Conservation (phyloP, 2,113 vertebrate genomes). For the Ciconia boyciana region DNA sequence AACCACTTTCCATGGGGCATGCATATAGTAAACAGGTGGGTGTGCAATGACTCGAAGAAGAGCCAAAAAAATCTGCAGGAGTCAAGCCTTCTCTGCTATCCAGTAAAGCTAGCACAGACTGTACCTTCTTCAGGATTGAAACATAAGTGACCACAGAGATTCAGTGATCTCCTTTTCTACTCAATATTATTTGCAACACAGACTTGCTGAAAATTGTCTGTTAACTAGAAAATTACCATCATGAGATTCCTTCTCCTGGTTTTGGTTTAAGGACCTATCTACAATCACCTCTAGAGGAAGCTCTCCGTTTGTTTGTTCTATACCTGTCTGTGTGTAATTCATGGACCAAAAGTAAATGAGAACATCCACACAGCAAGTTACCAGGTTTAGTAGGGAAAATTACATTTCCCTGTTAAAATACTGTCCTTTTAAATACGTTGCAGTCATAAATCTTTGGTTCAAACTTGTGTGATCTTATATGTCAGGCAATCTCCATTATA, state of each 20-base stretch:
- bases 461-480: background rate
- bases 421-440: background rate
- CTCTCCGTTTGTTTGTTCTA: background rate
- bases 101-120: background rate
- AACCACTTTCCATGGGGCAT: background rate
- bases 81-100: background rate
- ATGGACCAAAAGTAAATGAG: background rate
- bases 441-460: background rate
- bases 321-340: background rate
- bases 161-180: background rate
- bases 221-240: background rate
- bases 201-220: background rate
- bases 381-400: background rate
- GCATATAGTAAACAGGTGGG: background rate
- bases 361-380: background rate
- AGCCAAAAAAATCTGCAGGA: background rate
- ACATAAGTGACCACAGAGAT: background rate
- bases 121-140: background rate
- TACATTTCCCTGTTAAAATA: background rate
- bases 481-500: background rate
- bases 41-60: background rate
- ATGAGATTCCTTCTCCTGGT: background rate
- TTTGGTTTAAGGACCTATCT: background rate
- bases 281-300: background rate
- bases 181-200: background rate